Percentiles rank a stretch among this genome's conserved stretches.
phyloP scores from a whole-genome alignment of 2,797 vertebrate genomes.

The Chloroceryle amazona region DNA sequence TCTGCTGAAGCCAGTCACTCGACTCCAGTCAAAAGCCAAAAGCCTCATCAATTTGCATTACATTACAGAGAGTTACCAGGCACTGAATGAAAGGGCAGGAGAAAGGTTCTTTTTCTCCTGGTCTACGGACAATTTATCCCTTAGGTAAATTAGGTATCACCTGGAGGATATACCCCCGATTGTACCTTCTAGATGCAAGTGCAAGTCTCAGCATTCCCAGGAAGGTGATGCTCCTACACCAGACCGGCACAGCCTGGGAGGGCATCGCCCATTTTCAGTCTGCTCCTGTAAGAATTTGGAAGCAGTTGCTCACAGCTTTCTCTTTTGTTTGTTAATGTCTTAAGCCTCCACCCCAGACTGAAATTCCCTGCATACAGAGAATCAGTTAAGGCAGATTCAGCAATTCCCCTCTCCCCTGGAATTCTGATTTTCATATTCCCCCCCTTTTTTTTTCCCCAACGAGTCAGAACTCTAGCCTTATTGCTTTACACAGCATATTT shows the following conservation, averaged over 20 bases:
- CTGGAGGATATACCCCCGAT: accelerated
- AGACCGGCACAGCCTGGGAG: background rate
- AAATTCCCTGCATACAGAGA: background rate
- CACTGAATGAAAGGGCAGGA: background rate
- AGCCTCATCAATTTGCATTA: background rate
- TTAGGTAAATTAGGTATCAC: background rate
- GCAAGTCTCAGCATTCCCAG: background rate
- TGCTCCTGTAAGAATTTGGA: background rate
- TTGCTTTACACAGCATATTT: background rate
- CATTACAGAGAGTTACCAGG: background rate
- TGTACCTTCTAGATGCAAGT: background rate
- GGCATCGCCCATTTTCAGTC: accelerated
- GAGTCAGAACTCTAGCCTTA: background rate
- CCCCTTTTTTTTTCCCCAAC: accelerated
- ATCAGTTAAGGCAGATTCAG: background rate
- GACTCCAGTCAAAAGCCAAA: background rate
- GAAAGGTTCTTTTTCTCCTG: background rate
- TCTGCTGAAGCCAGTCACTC: background rate
- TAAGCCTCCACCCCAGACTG: background rate
- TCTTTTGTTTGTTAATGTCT: background rate
- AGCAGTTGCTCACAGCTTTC: background rate
- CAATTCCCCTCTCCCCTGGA: background rate
- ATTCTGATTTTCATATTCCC: background rate
- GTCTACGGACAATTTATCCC: background rate
- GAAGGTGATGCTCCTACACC: background rate